These are phyloP conservation scores for Dromaius novaehollandiae DNA, from an alignment of 2,113 vertebrate species.

Conservation along the genomic window DNA sequence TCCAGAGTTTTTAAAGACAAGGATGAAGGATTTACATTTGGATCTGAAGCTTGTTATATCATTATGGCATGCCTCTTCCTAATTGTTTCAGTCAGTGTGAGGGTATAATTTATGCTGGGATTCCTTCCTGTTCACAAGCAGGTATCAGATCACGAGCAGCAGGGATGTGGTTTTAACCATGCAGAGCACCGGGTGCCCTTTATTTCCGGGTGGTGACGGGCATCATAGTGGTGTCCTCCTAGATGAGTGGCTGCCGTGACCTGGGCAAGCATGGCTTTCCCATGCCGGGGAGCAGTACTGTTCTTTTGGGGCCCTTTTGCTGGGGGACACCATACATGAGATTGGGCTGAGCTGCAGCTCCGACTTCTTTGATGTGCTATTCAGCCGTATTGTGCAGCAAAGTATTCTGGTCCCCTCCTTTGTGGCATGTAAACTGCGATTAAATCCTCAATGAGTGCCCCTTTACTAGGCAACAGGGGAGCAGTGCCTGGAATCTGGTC, in stretches of 20 bases:
- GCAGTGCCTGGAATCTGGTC: conserved; percentile 76
- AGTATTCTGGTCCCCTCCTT: conserved; percentile 13
- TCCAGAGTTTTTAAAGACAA: background rate
- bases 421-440: conserved; percentile 50
- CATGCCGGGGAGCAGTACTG: background rate
- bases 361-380: conserved; percentile 44
- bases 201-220: background rate
- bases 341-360: background rate
- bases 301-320: background rate
- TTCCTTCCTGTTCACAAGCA: background rate
- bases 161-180: background rate
- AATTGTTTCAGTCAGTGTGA: background rate
- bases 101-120: background rate
- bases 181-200: background rate
- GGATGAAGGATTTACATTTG: background rate
- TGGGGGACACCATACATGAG: background rate
- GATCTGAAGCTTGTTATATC: background rate
- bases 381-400: background rate
- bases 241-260: background rate
- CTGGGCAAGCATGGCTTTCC: background rate
- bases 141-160: background rate
- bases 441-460: conserved; percentile 61
- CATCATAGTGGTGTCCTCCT: background rate
- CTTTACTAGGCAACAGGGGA: conserved; percentile 75
- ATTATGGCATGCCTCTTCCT: background rate